Evolutionary conservation across 2,888 invertebrate species (phyloP).

Genomic region (Cynaeus angustus): DNA sequence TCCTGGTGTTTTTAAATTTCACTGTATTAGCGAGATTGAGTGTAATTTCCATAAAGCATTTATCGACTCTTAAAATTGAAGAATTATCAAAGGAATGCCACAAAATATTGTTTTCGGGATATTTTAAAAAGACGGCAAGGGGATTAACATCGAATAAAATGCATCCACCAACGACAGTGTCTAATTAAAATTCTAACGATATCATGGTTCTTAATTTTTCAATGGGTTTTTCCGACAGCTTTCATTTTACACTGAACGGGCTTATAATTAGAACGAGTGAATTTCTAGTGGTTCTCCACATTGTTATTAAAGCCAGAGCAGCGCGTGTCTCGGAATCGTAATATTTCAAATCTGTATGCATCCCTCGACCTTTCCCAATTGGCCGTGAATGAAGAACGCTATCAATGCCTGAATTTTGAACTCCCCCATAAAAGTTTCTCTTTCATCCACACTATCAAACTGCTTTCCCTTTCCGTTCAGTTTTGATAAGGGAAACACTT

Average conservation of each 20-base stretch:
- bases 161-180: not conserved
- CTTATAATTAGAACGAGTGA: conserved; percentile 57
- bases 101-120: too few relatives aligned
- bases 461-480: conserved; percentile 47
- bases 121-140: too few relatives aligned
- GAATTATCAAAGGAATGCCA: too few relatives aligned
- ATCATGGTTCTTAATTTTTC: conserved; percentile 27
- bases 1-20: conserved; percentile 27
- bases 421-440: conserved; percentile 54
- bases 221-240: conserved; percentile 13
- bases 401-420: conserved; percentile 57
- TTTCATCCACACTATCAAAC: conserved; percentile 49
- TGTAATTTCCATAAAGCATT: conserved; percentile 13
- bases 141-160: not conserved
- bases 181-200: conserved; percentile 19
- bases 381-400: conserved; percentile 65
- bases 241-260: conserved; percentile 51
- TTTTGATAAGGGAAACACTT: conserved; percentile 42
- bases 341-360: conserved; percentile 66
- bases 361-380: conserved; percentile 63
- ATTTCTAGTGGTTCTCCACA: conserved; percentile 54
- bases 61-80: too few relatives aligned
- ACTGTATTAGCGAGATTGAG: conserved; percentile 27
- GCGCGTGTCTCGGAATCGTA: conserved; percentile 63
- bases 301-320: conserved; percentile 60